Conservation (phyloP, 2,113 vertebrate species). For the Poeciliopsis retropinna region DNA sequence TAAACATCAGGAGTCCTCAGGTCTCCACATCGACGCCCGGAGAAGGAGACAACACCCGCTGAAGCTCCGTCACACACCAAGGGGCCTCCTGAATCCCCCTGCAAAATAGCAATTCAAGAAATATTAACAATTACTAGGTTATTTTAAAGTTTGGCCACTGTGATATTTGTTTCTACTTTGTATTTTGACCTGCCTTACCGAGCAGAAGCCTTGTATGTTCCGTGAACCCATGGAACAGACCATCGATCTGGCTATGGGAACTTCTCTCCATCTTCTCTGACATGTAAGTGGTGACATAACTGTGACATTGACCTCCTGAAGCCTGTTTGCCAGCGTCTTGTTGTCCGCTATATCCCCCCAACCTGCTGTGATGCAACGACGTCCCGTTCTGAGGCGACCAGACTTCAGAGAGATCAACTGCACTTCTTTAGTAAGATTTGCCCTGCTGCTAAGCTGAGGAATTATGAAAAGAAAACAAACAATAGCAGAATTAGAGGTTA, state of each 20-base stretch:
- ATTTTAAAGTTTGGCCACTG: neutral
- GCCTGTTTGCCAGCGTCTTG: constrained; percentile 39
- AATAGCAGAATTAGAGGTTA: neutral
- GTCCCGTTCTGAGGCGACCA: neutral
- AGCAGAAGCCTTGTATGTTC: constrained; percentile 61
- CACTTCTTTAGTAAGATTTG: constrained; percentile 55
- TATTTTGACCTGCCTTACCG: constrained; percentile 42
- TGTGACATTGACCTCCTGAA: constrained; percentile 71
- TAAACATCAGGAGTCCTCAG: constrained; percentile 74
- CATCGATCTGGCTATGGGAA: constrained; percentile 52
- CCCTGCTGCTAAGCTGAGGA: constrained; percentile 54
- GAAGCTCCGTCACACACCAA: constrained; percentile 80
- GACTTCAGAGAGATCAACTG: constrained; percentile 58
- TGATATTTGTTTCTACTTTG: neutral
- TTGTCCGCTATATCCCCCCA: constrained; percentile 65
- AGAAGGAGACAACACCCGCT: constrained; percentile 86
- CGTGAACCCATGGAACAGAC: constrained; percentile 43
- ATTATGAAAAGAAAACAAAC: constrained; percentile 1
- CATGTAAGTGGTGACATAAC: constrained; percentile 31
- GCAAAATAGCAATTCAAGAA: constrained; percentile 7
- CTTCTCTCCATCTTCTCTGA: constrained; percentile 6
- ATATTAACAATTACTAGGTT: neutral
- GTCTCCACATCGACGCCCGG: constrained; percentile 49
- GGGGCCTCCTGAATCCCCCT: constrained; percentile 91
- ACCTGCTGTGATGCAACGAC: constrained; percentile 62